Evolutionary conservation across 2,113 vertebrate species (phyloP).

Genomic region (Toxotes chatareus): DNA sequence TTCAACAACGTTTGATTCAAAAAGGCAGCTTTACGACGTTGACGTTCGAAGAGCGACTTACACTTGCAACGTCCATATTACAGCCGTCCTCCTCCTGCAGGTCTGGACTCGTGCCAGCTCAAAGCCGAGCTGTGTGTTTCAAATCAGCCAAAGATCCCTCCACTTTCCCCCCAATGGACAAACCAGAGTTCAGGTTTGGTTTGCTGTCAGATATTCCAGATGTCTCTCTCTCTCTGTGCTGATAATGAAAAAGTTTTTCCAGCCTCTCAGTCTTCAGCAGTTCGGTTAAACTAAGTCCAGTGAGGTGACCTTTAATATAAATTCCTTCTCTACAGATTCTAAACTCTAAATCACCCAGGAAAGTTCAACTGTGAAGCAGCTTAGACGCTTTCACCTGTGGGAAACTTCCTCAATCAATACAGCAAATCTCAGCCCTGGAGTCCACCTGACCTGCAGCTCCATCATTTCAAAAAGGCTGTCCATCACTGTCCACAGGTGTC

Average conservation of each 20-base stretch:
- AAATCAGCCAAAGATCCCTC: constrained; percentile 38
- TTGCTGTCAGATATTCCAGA: constrained; percentile 66
- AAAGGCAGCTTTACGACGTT: no score
- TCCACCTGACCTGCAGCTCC: constrained; percentile 7
- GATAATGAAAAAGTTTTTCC: constrained; percentile 53
- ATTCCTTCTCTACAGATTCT: constrained; percentile 30
- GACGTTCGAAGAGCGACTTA: no score
- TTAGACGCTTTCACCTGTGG: constrained; percentile 25
- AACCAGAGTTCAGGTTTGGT: constrained; percentile 45
- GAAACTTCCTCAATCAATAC: constrained; percentile 49
- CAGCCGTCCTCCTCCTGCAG: constrained; percentile 32
- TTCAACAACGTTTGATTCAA: no score
- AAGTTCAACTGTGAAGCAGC: constrained; percentile 23
- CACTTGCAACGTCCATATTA: no score
- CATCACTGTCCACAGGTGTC: no score
- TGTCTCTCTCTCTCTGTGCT: constrained; percentile 28
- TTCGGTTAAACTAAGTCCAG: constrained; percentile 25
- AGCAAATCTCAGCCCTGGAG: no score
- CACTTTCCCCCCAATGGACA: constrained; percentile 39
- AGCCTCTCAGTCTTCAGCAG: constrained; percentile 33
- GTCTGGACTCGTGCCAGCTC: constrained; percentile 39
- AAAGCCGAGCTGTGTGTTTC: constrained; percentile 49
- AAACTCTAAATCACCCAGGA: constrained; percentile 36
- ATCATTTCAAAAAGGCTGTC: constrained; percentile 1
- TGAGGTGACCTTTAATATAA: constrained; percentile 59